Conservation (phyloP, 2,888 invertebrate species). For the Calameuta pallipes region DNA sequence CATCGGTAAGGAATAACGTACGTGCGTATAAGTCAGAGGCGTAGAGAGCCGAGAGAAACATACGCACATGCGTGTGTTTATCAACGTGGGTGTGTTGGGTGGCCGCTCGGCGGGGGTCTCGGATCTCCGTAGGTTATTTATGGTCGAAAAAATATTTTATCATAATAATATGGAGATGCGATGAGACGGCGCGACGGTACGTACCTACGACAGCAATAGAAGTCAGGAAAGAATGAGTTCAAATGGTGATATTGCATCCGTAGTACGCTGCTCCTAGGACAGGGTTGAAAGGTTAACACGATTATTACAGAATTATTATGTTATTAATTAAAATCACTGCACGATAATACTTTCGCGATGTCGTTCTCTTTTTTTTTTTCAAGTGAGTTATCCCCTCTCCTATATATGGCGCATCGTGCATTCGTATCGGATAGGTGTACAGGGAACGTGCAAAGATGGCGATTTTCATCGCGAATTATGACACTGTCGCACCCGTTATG, state of each 20-base stretch:
- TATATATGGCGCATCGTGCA: background rate
- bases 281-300: conserved; percentile 40
- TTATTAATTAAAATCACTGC: conserved; percentile 40
- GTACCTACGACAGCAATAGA: conserved; percentile 8
- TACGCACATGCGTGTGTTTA: conserved; percentile 39
- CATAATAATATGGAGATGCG: conserved; percentile 54
- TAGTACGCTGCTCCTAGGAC: background rate
- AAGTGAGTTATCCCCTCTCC: conserved; percentile 7
- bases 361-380: conserved; percentile 19
- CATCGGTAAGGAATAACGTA: conserved; percentile 3
- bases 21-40: background rate
- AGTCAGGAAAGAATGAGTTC: conserved; percentile 36
- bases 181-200: background rate
- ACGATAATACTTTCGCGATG: conserved; percentile 1
- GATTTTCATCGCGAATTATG: background rate
- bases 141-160: conserved; percentile 57
- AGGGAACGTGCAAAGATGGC: background rate
- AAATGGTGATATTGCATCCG: conserved; percentile 30
- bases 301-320: conserved; percentile 47
- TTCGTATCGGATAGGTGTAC: background rate
- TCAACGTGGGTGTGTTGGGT: conserved; percentile 47
- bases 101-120: conserved; percentile 55
- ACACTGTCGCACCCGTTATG: background rate
- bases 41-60: conserved; percentile 21
- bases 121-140: conserved; percentile 53